These are phyloP conservation scores for Chrysotoxum bicinctum DNA, from an alignment of 2,888 invertebrate genomes.

Conservation along the genomic window DNA sequence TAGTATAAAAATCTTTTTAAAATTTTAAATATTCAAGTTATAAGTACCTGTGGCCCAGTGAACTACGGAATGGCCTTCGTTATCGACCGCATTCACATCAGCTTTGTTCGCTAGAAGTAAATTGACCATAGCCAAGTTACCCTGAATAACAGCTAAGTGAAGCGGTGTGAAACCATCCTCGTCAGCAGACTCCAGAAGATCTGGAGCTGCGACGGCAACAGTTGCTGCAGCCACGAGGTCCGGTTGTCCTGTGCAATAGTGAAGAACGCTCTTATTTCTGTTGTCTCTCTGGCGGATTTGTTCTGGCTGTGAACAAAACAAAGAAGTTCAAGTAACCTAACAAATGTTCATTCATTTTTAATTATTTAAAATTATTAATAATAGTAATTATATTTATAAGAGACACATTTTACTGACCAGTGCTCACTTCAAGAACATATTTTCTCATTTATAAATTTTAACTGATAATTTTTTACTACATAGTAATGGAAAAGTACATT, in stretches of 20 bases:
- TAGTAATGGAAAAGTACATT: not conserved
- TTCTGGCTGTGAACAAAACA: conserved; percentile 82
- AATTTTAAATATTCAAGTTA: not conserved
- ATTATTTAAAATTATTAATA: too few species aligned
- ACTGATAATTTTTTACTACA: not conserved
- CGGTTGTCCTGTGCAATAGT: conserved; percentile 90
- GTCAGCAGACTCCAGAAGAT: conserved; percentile 91
- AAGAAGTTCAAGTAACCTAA: too few species aligned
- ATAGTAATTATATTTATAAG: too few species aligned
- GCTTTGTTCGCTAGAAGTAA: conserved; percentile 94
- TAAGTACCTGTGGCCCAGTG: conserved; percentile 98
- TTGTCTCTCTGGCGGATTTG: conserved; percentile 89
- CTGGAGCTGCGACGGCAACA: conserved; percentile 93
- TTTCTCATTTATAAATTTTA: not conserved
- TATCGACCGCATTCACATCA: conserved; percentile 94
- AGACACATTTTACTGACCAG: not conserved
- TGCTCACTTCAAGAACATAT: not conserved
- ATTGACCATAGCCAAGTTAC: conserved; percentile 92
- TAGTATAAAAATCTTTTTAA: not conserved
- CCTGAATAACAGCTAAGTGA: conserved; percentile 97
- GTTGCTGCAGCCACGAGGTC: conserved; percentile 86
- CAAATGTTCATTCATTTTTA: too few species aligned
- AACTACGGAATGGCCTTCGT: conserved; percentile 96
- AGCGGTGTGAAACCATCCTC: conserved; percentile 97
- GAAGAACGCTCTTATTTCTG: conserved; percentile 92